phyloP scores from a whole-genome alignment of 1,140 invertebrate genomes.

The Hestina assimilis region DNA sequence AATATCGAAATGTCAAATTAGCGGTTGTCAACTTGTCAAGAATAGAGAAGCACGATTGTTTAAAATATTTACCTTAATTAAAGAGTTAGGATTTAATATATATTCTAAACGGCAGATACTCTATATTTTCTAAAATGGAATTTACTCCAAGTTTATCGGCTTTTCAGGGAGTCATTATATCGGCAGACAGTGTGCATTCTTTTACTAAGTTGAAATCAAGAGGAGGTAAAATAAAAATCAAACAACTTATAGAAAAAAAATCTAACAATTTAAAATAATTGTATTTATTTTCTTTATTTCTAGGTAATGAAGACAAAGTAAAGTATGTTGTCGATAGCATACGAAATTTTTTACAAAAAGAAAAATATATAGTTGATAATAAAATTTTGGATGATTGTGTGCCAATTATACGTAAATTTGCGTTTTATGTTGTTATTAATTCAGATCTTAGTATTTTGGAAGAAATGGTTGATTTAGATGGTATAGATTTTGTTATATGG shows the following conservation, averaged over 20 bases:
- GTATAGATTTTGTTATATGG: conserved; percentile 53
- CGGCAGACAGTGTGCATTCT: conserved; percentile 47
- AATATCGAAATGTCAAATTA: too few species aligned
- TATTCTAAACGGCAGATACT: too few species aligned
- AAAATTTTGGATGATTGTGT: conserved; percentile 30
- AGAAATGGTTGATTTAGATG: conserved; percentile 48
- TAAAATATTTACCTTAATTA: too few species aligned
- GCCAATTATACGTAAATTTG: conserved; percentile 44
- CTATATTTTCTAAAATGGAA: conserved; percentile 41
- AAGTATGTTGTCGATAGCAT: conserved; percentile 42
- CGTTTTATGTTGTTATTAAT: conserved; percentile 61
- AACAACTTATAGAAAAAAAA: not conserved
- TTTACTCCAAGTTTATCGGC: conserved; percentile 53
- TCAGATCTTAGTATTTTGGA: conserved; percentile 48
- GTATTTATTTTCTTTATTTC: conserved; percentile 23
- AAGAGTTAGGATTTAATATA: too few species aligned
- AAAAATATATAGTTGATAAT: conserved; percentile 40
- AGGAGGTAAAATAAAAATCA: conserved; percentile 48
- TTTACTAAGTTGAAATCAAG: conserved; percentile 52
- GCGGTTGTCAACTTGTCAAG: too few species aligned
- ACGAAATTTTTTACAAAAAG: conserved; percentile 42
- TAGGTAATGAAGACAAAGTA: conserved; percentile 67
- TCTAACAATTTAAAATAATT: not conserved
- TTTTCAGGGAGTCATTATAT: conserved; percentile 60
- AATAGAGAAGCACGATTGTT: too few species aligned